These are phyloP conservation scores for Rutilus rutilus DNA, from an alignment of 2,113 vertebrate species.

Conservation along the genomic window DNA sequence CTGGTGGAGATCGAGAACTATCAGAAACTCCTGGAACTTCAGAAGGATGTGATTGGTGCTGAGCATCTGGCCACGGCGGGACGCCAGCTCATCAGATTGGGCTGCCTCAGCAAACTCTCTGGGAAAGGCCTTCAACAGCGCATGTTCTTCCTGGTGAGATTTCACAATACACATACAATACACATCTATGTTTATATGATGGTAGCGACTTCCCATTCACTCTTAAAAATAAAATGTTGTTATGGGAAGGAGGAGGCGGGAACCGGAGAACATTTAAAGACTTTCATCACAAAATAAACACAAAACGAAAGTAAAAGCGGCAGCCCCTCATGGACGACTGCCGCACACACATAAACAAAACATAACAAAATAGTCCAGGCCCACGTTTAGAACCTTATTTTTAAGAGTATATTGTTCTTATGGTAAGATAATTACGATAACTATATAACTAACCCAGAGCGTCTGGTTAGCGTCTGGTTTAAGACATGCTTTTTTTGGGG, in stretches of 20 bases:
- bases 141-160: slow-evolving; percentile 96
- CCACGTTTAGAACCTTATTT: too few relatives aligned
- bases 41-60: slow-evolving; percentile 92
- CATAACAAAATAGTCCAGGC: too few relatives aligned
- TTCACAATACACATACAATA: neutral
- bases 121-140: slow-evolving; percentile 97
- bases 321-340: neutral
- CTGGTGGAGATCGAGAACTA: slow-evolving; percentile 98
- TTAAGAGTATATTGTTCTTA: too few relatives aligned
- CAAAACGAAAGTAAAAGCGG: too few relatives aligned
- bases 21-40: slow-evolving; percentile 95
- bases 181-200: neutral
- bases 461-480: too few relatives aligned
- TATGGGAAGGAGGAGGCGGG: too few relatives aligned
- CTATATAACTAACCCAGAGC: neutral
- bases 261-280: too few relatives aligned
- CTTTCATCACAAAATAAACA: too few relatives aligned
- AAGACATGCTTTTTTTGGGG: too few relatives aligned
- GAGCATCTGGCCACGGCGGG: slow-evolving; percentile 89
- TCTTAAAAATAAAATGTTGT: too few relatives aligned
- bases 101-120: slow-evolving; percentile 96
- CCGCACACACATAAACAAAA: too few relatives aligned
- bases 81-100: slow-evolving; percentile 96
- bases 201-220: neutral
- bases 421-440: too few relatives aligned